Base-by-base conservation (phyloP, 2,888 invertebrate species). In the Sabellastarte sp. region DNA sequence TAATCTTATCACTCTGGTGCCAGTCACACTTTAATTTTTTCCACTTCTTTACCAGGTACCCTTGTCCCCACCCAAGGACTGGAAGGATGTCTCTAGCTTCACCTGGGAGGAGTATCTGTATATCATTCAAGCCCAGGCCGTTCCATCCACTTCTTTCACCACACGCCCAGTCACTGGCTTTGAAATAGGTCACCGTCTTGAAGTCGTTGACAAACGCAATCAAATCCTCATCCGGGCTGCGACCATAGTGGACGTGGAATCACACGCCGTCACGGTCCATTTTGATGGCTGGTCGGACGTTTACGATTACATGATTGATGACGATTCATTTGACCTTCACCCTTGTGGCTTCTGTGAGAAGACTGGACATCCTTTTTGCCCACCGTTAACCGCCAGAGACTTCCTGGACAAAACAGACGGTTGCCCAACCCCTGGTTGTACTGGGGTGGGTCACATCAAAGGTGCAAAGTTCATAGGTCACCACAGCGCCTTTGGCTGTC, bases 271-370 rank as follows among this genome's bases (percentile, higher is more conserved):
- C 57, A 88, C 89, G 70, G 88, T 96, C 60, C 89, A 91, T 76
- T 93, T 93, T 84, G 95, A 95, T 83, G 93, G 94, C 24, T 95
- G 95, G 93, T 90, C 91, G 0, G 89, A 89, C 74, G 88, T 89
- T 71, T 90, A 93, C 80, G 89, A 91, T 69, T 92, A 90, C 82
- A 94, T 93, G 93, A 86, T 93, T 64, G 94, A 95, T 77, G 95
- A 95, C 82, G 94, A 95, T 84, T 90, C 89, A 71, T 88, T 91
- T 0, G 93, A 95, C 83, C 88, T 96, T 75, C 94, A 95, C 86
- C 95, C 95, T 0, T 89, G 92, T 68, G 92, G 92, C 41, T 96
- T 95, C 94, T 93, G 94, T 81, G 87, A 89, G 69, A 92, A 92
- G 59, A 94, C 94, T 0, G 90, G 90, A 1, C 95, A 95, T 82